A percentile compares a stretch with the other conserved stretches of the same genome.
These are phyloP conservation scores for Campoletis raptor DNA, from an alignment of 2,888 invertebrate species.

Conservation along the genomic window DNA sequence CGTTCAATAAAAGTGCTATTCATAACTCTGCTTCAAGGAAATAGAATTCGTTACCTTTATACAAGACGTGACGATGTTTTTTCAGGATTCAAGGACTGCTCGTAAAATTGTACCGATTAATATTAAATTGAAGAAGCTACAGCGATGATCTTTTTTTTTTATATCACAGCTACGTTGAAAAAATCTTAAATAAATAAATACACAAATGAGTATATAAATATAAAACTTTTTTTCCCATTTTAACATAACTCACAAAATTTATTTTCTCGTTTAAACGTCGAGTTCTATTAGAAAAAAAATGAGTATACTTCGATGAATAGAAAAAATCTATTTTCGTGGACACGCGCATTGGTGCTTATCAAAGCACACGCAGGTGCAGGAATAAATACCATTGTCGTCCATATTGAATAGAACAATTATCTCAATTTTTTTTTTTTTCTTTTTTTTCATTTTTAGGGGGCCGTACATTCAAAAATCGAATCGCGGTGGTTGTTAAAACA, in stretches of 20 bases:
- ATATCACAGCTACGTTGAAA: not conserved
- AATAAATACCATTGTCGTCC: not conserved
- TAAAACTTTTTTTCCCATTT: not conserved
- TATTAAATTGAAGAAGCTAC: not conserved
- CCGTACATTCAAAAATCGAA: not conserved
- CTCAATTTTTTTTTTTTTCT: not conserved
- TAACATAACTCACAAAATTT: not conserved
- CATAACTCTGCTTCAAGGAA: constrained; percentile 46
- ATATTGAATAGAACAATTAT: constrained; percentile 8
- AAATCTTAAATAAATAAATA: not conserved
- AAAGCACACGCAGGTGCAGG: constrained; percentile 23
- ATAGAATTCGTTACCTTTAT: constrained; percentile 33
- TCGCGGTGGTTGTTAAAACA: constrained; percentile 10
- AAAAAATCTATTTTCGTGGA: constrained; percentile 1
- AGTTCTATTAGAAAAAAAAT: not conserved
- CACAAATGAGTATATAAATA: no score
- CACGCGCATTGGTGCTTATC: not conserved
- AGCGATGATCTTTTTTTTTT: not conserved
- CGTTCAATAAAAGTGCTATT: constrained; percentile 44
- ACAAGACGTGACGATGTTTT: constrained; percentile 1
- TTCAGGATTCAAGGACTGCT: constrained; percentile 39
- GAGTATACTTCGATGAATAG: not conserved
- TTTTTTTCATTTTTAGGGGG: not conserved
- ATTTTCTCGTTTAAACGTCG: not conserved
- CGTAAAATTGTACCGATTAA: constrained; percentile 16